phyloP scores from a whole-genome alignment of 1,140 invertebrate species.

The Conopomorpha cramerella region DNA sequence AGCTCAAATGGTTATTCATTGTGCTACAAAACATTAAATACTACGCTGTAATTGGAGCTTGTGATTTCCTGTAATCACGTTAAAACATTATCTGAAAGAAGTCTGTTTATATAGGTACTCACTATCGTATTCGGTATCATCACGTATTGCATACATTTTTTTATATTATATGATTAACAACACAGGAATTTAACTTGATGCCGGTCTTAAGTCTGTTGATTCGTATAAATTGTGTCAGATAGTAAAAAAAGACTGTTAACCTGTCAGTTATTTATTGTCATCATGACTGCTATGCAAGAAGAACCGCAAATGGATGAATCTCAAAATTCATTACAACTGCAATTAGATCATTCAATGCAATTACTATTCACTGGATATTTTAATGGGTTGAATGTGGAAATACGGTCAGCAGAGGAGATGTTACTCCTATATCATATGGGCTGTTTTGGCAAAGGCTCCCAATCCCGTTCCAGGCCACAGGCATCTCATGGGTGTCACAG shows the following conservation, averaged over 20 bases:
- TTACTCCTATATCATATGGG: slow-evolving; percentile 69
- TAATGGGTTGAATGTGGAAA: slow-evolving; percentile 68
- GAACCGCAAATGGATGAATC: slow-evolving; percentile 22
- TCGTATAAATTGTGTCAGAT: no score
- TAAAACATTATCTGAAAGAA: no score
- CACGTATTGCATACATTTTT: slow-evolving; percentile 18
- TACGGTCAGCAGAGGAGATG: slow-evolving; percentile 65
- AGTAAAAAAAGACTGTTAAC: slow-evolving; percentile 50
- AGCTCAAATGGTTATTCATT: no score
- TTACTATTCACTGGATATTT: slow-evolving; percentile 65
- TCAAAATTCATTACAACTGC: slow-evolving; percentile 31
- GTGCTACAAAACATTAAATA: no score
- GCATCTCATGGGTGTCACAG: slow-evolving; percentile 39
- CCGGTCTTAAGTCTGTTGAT: no score
- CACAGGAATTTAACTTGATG: no score
- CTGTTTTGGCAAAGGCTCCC: slow-evolving; percentile 74
- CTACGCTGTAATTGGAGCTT: no score
- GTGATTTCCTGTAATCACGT: no score
- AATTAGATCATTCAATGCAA: slow-evolving; percentile 37
- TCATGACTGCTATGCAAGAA: slow-evolving; percentile 38
- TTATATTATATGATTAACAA: no score
- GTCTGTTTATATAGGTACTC: no score
- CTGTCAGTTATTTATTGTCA: slow-evolving; percentile 49
- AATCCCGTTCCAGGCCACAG: slow-evolving; percentile 64
- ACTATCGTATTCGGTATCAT: slow-evolving; percentile 23